A percentile compares a stretch with the other conserved stretches of the same genome.
Conservation (phyloP, 2,797 vertebrate genomes). For the Acanthopagrus latus region DNA sequence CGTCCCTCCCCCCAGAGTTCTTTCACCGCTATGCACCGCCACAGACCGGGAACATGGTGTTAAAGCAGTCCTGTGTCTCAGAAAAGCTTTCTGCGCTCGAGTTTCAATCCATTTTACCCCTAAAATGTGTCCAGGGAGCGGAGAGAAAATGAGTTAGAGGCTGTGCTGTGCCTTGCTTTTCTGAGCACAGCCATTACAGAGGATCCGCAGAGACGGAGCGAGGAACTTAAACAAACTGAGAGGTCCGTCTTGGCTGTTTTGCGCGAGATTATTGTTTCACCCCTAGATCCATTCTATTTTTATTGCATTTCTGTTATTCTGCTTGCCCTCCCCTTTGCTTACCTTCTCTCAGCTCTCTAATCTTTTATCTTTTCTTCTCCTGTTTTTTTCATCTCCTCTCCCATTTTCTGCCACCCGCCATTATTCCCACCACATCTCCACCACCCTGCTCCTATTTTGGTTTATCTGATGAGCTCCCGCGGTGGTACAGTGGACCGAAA, state of each 20-base stretch:
- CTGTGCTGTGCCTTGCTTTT: constrained; percentile 46
- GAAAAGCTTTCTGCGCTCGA: constrained; percentile 64
- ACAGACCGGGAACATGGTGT: constrained; percentile 46
- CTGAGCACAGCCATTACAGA: constrained; percentile 63
- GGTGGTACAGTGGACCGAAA: constrained; percentile 31
- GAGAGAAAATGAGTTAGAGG: constrained; percentile 69
- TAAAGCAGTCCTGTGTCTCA: constrained; percentile 57
- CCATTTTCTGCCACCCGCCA: constrained; percentile 4
- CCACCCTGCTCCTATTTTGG: constrained; percentile 43
- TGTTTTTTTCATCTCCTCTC: constrained; percentile 18
- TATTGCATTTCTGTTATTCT: constrained; percentile 42
- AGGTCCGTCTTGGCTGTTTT: constrained; percentile 56
- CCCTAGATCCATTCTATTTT: constrained; percentile 58
- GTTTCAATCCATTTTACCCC: constrained; percentile 74
- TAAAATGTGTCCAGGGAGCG: constrained; percentile 73
- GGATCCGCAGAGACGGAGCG: constrained; percentile 61
- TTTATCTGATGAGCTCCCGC: constrained; percentile 40
- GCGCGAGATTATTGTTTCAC: constrained; percentile 61
- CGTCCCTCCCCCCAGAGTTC: constrained; percentile 14
- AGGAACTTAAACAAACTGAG: constrained; percentile 54
- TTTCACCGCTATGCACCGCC: background rate
- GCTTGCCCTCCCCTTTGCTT: constrained; percentile 36
- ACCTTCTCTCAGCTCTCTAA: constrained; percentile 35
- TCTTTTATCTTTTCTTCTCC: constrained; percentile 34
- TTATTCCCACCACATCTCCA: constrained; percentile 33